Percentiles rank a stretch among this genome's conserved stretches.
These are phyloP conservation scores for Melanotaenia pygmaea DNA, from an alignment of 2,797 vertebrate species.

Conservation along the genomic window DNA sequence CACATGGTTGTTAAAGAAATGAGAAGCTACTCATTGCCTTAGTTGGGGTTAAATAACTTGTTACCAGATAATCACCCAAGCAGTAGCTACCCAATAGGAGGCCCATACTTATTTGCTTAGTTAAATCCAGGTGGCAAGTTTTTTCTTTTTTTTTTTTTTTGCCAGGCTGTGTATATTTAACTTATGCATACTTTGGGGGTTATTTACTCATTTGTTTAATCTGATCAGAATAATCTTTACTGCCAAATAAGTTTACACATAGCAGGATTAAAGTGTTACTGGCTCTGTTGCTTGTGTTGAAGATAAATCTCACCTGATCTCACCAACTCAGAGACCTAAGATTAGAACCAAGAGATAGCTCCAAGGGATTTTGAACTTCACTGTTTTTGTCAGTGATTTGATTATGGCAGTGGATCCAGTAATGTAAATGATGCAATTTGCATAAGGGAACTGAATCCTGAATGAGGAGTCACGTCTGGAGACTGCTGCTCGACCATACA, in stretches of 20 bases:
- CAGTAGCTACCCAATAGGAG: too few relatives aligned
- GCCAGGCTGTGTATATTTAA: neutral
- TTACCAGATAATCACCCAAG: too few relatives aligned
- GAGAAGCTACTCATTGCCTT: too few relatives aligned
- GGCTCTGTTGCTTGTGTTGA: constrained; percentile 1
- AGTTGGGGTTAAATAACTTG: too few relatives aligned
- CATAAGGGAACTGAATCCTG: constrained; percentile 13
- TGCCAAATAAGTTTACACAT: neutral
- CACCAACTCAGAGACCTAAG: constrained; percentile 2
- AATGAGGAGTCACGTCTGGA: constrained; percentile 21
- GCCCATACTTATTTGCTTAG: too few relatives aligned
- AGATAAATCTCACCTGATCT: constrained; percentile 2
- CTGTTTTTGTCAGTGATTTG: neutral
- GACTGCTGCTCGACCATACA: neutral
- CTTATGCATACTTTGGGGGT: neutral
- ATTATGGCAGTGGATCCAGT: neutral
- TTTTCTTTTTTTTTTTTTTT: too few relatives aligned
- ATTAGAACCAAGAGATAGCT: neutral
- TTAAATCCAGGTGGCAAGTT: too few relatives aligned
- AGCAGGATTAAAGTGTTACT: constrained; percentile 4
- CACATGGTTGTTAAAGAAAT: too few relatives aligned
- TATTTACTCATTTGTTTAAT: neutral
- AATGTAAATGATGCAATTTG: constrained; percentile 9
- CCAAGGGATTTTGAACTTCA: neutral
- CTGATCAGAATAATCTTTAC: neutral